Evolutionary conservation across 2,888 invertebrate genomes (phyloP).

Genomic region (Clistopyga incitator): DNA sequence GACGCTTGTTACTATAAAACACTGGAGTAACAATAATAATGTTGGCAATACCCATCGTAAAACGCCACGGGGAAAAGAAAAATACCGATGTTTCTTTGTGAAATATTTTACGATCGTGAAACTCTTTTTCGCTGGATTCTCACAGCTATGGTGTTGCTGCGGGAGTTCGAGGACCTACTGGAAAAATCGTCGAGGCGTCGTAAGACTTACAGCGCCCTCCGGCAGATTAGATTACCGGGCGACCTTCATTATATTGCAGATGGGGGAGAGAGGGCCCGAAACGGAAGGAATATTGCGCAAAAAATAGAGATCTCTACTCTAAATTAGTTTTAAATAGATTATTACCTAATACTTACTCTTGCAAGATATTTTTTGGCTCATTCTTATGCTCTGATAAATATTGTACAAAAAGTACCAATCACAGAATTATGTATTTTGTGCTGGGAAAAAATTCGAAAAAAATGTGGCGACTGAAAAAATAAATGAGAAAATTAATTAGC

Average conservation of each 20-base stretch:
- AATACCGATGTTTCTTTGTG: conserved; percentile 38
- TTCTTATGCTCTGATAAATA: too few relatives aligned
- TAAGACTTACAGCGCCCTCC: conserved; percentile 22
- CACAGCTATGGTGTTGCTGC: conserved; percentile 9
- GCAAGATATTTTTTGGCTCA: too few relatives aligned
- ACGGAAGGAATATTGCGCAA: neutral
- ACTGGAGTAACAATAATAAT: conserved; percentile 50
- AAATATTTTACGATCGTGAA: conserved; percentile 58
- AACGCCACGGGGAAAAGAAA: conserved; percentile 25
- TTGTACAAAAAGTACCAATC: too few relatives aligned
- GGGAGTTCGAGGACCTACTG: neutral
- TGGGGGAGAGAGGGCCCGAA: neutral
- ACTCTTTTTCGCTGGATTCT: conserved; percentile 27
- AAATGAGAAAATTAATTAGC: too few relatives aligned
- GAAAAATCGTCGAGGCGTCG: conserved; percentile 22
- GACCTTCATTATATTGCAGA: conserved; percentile 46
- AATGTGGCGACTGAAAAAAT: too few relatives aligned
- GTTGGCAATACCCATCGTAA: conserved; percentile 57
- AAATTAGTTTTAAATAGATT: too few relatives aligned
- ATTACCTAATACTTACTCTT: too few relatives aligned
- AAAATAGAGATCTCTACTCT: too few relatives aligned
- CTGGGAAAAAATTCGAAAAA: too few relatives aligned
- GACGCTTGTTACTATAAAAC: conserved; percentile 25
- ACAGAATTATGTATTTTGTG: too few relatives aligned
- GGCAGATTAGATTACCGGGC: conserved; percentile 49